Evolutionary conservation across 2,797 vertebrate genomes (phyloP).

Genomic region (Pseudochirops corinnae): DNA sequence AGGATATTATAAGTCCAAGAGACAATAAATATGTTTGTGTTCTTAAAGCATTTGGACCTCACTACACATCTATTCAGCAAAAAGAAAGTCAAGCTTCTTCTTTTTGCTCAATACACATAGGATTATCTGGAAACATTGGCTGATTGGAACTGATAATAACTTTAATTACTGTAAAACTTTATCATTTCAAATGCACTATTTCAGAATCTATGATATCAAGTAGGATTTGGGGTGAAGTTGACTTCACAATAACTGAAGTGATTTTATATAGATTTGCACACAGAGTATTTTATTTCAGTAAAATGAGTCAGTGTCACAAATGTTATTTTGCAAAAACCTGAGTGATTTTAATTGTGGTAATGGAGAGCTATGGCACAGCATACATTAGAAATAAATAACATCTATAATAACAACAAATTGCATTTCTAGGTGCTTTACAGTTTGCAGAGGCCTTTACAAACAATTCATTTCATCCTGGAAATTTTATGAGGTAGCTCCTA

Average conservation of each 20-base stretch:
- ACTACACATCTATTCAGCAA: background rate
- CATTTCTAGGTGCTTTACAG: background rate
- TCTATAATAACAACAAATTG: background rate
- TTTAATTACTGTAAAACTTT: background rate
- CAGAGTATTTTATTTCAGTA: background rate
- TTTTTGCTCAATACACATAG: rapidly evolving
- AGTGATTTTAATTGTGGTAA: background rate
- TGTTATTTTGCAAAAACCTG: background rate
- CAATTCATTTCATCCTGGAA: background rate
- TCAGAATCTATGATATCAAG: background rate
- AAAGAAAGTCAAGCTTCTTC: background rate
- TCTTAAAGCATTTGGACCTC: background rate
- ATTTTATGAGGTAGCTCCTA: background rate
- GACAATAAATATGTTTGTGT: background rate
- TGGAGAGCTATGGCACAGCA: background rate
- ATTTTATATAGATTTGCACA: background rate
- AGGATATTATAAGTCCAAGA: conserved; percentile 20
- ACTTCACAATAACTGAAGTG: background rate
- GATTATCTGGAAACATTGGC: rapidly evolving
- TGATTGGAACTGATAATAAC: rapidly evolving
- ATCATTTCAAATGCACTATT: background rate
- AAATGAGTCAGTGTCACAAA: background rate
- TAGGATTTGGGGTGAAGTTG: background rate
- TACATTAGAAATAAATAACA: background rate
- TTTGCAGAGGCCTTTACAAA: background rate